These are phyloP conservation scores for Gortyna flavago DNA, from an alignment of 2,888 invertebrate species.

Conservation along the genomic window DNA sequence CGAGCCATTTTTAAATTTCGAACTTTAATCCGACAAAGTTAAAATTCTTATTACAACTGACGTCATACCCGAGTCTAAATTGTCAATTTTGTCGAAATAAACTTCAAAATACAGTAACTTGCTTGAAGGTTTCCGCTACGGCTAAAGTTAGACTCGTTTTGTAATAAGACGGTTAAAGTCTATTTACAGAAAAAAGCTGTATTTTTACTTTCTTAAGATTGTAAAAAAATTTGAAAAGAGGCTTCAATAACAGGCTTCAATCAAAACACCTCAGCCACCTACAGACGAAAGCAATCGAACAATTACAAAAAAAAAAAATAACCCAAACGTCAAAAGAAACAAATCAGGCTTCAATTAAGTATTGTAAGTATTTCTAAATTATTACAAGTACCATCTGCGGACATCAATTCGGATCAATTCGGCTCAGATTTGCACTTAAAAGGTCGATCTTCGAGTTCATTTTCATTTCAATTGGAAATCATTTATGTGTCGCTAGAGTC, in stretches of 20 bases:
- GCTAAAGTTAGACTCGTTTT: not conserved
- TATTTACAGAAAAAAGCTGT: not conserved
- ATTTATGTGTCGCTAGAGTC: constrained; percentile 5
- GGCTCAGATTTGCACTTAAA: constrained; percentile 16
- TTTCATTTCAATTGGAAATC: constrained; percentile 38
- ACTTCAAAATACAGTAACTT: not conserved
- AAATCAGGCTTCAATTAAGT: not conserved
- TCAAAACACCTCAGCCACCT: not conserved
- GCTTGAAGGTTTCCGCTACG: not conserved
- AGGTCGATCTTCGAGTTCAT: constrained; percentile 32
- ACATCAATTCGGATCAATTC: not conserved
- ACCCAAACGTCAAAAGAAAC: not conserved
- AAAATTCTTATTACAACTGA: too few species aligned
- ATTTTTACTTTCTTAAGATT: not conserved
- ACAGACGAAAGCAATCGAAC: not conserved
- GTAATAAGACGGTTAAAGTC: not conserved
- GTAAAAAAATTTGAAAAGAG: not conserved
- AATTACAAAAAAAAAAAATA: constrained; percentile 7
- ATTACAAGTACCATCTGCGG: not conserved
- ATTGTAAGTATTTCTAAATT: not conserved
- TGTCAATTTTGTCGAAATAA: too few species aligned
- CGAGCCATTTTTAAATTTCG: too few species aligned
- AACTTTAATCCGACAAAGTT: too few species aligned
- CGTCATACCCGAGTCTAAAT: not conserved
- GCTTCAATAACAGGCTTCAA: too few species aligned